Evolutionary conservation across 1,140 invertebrate species (phyloP).

Genomic region (Pogonognathellus flavescens): DNA sequence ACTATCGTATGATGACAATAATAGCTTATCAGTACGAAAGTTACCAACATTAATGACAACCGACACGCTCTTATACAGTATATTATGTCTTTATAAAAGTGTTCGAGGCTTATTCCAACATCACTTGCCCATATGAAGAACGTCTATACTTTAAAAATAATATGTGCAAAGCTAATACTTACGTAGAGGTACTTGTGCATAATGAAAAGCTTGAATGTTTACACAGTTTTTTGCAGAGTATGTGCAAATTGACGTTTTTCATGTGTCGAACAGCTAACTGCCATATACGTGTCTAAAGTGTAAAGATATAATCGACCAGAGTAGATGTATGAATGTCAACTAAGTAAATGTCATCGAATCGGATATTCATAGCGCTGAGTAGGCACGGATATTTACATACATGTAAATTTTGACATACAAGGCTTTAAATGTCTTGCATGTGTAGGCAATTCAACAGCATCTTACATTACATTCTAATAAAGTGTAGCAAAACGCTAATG

Average conservation of each 20-base stretch:
- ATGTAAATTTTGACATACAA: not conserved
- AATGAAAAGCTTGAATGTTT: constrained; percentile 25
- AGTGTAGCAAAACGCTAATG: not conserved
- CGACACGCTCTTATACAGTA: constrained; percentile 9
- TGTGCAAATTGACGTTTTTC: constrained; percentile 13
- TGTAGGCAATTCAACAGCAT: constrained; percentile 2
- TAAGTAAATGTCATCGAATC: too few relatives aligned
- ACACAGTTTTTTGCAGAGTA: constrained; percentile 12
- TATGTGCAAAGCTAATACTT: too few relatives aligned
- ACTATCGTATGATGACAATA: constrained; percentile 8
- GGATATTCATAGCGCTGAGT: too few relatives aligned
- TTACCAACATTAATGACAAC: constrained; percentile 27
- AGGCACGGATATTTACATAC: too few relatives aligned
- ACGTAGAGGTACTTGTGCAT: too few relatives aligned
- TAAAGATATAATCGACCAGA: not conserved
- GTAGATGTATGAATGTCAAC: too few relatives aligned
- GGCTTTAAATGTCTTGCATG: not conserved
- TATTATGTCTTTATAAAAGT: not conserved
- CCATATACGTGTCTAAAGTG: not conserved
- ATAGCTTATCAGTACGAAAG: not conserved
- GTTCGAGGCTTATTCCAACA: not conserved
- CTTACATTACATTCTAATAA: not conserved
- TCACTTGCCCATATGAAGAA: too few relatives aligned
- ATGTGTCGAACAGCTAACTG: not conserved
- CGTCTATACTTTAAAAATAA: not conserved